Conservation (phyloP, 2,888 invertebrate genomes). For the Eremobia ochroleuca region DNA sequence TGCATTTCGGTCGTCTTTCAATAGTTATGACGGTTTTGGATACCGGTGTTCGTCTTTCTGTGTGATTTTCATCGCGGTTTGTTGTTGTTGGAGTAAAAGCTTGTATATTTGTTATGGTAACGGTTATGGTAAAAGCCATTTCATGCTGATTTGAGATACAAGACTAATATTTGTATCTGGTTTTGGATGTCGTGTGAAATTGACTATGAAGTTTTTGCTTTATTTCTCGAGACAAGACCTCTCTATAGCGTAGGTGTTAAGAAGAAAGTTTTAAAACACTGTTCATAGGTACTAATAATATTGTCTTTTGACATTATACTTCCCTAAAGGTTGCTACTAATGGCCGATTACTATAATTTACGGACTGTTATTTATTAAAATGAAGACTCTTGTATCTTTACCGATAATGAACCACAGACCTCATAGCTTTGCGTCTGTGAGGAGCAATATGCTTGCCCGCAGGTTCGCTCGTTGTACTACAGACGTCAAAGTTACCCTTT, state of each 20-base stretch:
- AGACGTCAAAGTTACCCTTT: too few relatives aligned
- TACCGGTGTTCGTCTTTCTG: conserved; percentile 2
- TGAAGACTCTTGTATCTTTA: background rate
- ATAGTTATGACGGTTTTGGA: conserved; percentile 53
- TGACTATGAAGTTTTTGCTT: background rate
- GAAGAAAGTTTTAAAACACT: background rate
- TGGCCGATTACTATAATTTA: background rate
- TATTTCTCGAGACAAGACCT: background rate
- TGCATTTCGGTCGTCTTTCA: conserved; percentile 58
- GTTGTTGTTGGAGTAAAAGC: conserved; percentile 16
- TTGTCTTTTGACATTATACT: background rate
- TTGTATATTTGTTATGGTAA: conserved; percentile 21
- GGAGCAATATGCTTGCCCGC: too few relatives aligned
- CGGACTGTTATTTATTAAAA: background rate
- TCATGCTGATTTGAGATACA: conserved; percentile 19
- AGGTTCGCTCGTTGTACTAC: too few relatives aligned
- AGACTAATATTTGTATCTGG: conserved; percentile 34
- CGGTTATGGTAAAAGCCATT: conserved; percentile 44
- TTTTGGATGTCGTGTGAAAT: conserved; percentile 23
- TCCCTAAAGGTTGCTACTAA: background rate
- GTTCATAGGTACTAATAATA: background rate
- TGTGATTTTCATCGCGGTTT: conserved; percentile 19
- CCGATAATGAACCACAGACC: background rate
- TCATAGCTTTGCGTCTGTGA: too few relatives aligned
- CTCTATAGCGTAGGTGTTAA: background rate